Conservation (phyloP, 1,140 invertebrate species). For the Glossosoma conforme region DNA sequence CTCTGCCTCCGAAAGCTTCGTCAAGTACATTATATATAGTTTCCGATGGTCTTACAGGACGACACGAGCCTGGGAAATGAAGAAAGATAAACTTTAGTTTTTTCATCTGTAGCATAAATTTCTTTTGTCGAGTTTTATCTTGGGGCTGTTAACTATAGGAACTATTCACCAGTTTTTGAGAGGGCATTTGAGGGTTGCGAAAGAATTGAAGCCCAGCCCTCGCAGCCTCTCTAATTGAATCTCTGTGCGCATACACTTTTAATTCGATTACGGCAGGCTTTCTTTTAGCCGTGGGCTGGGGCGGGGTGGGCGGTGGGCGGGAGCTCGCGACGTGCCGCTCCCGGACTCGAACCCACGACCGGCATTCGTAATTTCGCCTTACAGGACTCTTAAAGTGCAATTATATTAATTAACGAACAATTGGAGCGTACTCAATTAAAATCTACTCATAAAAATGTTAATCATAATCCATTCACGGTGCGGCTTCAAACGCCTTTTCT, state of each 20-base stretch:
- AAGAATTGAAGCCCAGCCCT: too few relatives aligned
- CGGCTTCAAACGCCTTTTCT: too few relatives aligned
- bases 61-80: too few relatives aligned
- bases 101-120: slow-evolving; percentile 1
- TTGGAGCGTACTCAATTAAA: too few relatives aligned
- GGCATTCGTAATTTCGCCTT: slow-evolving; percentile 1
- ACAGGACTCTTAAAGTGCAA: neutral
- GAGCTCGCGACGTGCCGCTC: neutral
- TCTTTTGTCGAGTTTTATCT: neutral
- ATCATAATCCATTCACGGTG: too few relatives aligned
- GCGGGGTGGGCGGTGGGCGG: neutral
- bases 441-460: too few relatives aligned
- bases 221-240: slow-evolving; percentile 29
- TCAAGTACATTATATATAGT: too few relatives aligned
- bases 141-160: neutral
- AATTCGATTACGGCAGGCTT: slow-evolving; percentile 25
- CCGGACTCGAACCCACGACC: neutral
- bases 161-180: too few relatives aligned
- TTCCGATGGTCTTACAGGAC: too few relatives aligned
- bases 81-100: neutral
- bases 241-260: slow-evolving; percentile 29
- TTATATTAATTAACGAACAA: slow-evolving; percentile 4
- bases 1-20: too few relatives aligned
- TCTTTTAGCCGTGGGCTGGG: slow-evolving; percentile 7
- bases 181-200: too few relatives aligned